Base-by-base conservation (phyloP, 1,140 invertebrate species). In the Bombus superbus region DNA sequence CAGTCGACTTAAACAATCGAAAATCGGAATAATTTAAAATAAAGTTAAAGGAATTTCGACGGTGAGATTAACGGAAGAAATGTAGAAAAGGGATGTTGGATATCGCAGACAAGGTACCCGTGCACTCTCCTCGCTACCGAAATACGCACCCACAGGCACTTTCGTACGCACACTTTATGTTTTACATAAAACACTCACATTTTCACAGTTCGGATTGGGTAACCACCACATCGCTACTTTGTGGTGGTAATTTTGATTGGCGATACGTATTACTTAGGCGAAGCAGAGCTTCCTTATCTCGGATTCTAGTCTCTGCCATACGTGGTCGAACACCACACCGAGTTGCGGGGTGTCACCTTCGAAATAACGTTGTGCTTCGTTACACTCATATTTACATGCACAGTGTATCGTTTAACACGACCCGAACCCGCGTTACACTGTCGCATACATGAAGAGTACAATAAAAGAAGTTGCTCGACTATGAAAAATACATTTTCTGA, bases 291-390 rank as follows among this genome's bases (percentile, higher is more conserved):
- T 88, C 83, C 75, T 92, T 91, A 90, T 91, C 90, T 90, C 88
- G 77, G 78, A 79, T 87, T 92, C 92, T 94, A 94, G 91, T 94
- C 89, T 90, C 90, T 93, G 91, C 92, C 91, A 94, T 93, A 93
- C 93, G 92, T 93, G 89, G 91, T 88, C 90, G 88, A 89, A 84
- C 87, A 90, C 87, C 87, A 80, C 88, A 90, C 90, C 83, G 78
- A 91, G 87, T 90, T 86, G 88, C 91, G 88, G 92, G 93, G 93
- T 93, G 93, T 93, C 92, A 93, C 93, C 93, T 94, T 94, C 87
- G 86, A 81, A 88, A 88, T 83, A 85, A 85, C 86, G 88, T 91
- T 92, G 78, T 72, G 87, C 85, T 77, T 86, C 86, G 75, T 89
- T 85, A 64, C 90, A 89, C 68, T 90, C 92, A 93, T 94, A 93